These are phyloP conservation scores for Tenthredo livida DNA, from an alignment of 2,888 invertebrate genomes.

Conservation along the genomic window DNA sequence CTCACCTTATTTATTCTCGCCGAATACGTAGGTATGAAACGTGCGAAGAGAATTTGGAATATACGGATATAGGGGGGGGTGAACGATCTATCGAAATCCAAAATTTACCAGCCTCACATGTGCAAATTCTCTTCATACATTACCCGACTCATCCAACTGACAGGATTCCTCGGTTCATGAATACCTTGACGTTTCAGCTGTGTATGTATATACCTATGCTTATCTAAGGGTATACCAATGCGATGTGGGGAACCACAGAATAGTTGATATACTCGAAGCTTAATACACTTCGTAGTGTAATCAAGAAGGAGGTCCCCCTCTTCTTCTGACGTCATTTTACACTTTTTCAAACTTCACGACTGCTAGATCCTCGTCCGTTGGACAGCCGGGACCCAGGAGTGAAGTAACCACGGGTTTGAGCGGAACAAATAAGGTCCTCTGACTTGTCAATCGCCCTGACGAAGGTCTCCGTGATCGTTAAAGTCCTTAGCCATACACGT, in stretches of 20 bases:
- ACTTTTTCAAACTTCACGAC: slow-evolving; percentile 26
- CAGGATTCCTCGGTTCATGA: slow-evolving; percentile 10
- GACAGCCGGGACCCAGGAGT: neutral
- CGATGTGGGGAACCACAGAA: neutral
- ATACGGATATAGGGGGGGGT: neutral
- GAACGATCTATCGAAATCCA: slow-evolving; percentile 35
- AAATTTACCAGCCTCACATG: slow-evolving; percentile 16
- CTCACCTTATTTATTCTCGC: slow-evolving; percentile 26
- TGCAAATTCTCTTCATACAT: neutral
- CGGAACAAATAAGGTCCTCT: slow-evolving; percentile 60
- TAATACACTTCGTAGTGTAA: neutral
- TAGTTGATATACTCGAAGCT: neutral
- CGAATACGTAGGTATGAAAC: slow-evolving; percentile 1
- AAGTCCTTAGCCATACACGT: slow-evolving; percentile 53
- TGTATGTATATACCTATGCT: neutral
- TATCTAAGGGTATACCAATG: neutral
- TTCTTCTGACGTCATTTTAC: slow-evolving; percentile 23
- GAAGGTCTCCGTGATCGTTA: slow-evolving; percentile 59
- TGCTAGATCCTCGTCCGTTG: slow-evolving; percentile 27
- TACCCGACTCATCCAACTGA: slow-evolving; percentile 27
- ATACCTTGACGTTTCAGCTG: slow-evolving; percentile 3
- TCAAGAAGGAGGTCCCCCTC: neutral
- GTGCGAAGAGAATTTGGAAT: slow-evolving; percentile 31
- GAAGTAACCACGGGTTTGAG: neutral
- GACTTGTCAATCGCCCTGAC: slow-evolving; percentile 62